Evolutionary conservation across 2,797 vertebrate genomes (phyloP).

Genomic region (Delichon dasypus): DNA sequence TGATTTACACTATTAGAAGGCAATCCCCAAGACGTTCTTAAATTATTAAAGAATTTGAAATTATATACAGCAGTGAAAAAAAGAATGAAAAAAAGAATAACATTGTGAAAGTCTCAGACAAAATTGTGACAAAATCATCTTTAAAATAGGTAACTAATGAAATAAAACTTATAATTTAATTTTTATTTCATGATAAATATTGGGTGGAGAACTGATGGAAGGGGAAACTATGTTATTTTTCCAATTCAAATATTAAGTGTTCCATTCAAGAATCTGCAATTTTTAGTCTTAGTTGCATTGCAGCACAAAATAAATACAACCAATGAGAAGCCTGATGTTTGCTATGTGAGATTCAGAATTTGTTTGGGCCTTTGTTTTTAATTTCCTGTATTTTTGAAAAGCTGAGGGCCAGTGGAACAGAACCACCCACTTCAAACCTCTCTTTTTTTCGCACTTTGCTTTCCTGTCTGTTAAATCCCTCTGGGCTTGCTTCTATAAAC

Average conservation of each 20-base stretch:
- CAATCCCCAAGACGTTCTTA: neutral
- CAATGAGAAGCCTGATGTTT: neutral
- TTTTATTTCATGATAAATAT: neutral
- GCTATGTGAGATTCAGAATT: neutral
- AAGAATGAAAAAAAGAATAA: neutral
- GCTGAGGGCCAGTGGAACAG: neutral
- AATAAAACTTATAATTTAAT: neutral
- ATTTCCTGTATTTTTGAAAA: constrained; percentile 21
- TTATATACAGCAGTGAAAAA: constrained; percentile 8
- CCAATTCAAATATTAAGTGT: neutral
- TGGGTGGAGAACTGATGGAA: neutral
- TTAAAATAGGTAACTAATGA: neutral
- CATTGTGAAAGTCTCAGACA: neutral
- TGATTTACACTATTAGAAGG: constrained; percentile 17
- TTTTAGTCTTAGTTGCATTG: neutral
- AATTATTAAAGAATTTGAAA: constrained; percentile 42
- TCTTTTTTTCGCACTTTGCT: constrained; percentile 25
- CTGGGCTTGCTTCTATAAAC: constrained; percentile 30
- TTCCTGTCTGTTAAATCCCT: constrained; percentile 45
- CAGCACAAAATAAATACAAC: neutral
- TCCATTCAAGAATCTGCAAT: neutral
- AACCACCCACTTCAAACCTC: constrained; percentile 26
- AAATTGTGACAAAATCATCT: neutral
- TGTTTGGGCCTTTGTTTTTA: neutral
- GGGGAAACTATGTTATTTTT: neutral